Evolutionary conservation across 1,140 invertebrate species (phyloP).

Genomic region (Diploscapter pachys): DNA sequence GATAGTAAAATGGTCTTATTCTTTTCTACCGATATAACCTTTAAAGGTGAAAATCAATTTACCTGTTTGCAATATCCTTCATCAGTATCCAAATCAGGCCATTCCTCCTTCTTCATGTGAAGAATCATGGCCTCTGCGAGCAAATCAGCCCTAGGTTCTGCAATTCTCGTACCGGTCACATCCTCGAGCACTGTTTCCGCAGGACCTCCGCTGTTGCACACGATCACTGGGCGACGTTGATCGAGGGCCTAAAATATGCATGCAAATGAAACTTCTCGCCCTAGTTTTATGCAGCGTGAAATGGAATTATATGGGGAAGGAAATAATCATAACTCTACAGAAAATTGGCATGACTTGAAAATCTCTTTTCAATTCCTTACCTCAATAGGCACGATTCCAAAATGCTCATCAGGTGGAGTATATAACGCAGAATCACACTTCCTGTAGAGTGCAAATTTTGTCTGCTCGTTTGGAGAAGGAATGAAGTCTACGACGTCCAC

Average conservation of each 20-base stretch:
- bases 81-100: conserved; percentile 51
- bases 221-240: conserved; percentile 55
- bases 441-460: conserved; percentile 52
- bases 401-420: conserved; percentile 58
- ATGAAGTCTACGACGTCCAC: conserved; percentile 53
- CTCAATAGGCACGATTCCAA: conserved; percentile 58
- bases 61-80: conserved; percentile 48
- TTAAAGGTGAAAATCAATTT: too few relatives aligned
- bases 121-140: conserved; percentile 56
- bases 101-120: conserved; percentile 48
- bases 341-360: background rate
- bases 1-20: too few relatives aligned
- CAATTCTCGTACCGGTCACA: conserved; percentile 57
- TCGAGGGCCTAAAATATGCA: conserved; percentile 40
- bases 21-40: too few relatives aligned
- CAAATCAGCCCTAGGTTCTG: conserved; percentile 48
- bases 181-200: conserved; percentile 55
- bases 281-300: too few relatives aligned
- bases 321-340: too few relatives aligned
- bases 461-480: conserved; percentile 46
- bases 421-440: conserved; percentile 56
- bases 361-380: background rate
- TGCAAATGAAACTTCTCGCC: background rate
- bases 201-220: conserved; percentile 57
- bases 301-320: too few relatives aligned